A percentile compares a stretch with the other conserved stretches of the same genome.
These are phyloP conservation scores for Mimas tiliae DNA, from an alignment of 2,888 invertebrate genomes.

Conservation along the genomic window DNA sequence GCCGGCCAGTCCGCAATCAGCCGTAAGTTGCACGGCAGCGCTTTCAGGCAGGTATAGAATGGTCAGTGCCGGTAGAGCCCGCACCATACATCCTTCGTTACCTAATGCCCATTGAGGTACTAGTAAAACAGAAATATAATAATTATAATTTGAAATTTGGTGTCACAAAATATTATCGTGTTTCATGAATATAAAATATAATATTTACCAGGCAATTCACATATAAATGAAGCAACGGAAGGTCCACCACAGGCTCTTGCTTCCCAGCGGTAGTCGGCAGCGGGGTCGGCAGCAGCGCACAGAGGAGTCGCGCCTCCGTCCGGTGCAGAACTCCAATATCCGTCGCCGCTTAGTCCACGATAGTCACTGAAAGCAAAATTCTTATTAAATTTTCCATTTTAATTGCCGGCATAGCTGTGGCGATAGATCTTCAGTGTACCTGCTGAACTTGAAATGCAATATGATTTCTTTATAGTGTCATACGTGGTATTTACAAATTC, in stretches of 20 bases:
- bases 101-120: constrained; percentile 91
- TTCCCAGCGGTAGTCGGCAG: constrained; percentile 91
- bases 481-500: too few relatives aligned
- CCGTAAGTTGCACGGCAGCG: constrained; percentile 89
- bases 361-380: constrained; percentile 76
- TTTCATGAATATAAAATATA: constrained; percentile 7
- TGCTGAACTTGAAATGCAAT: too few relatives aligned
- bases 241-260: constrained; percentile 90
- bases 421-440: too few relatives aligned
- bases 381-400: neutral
- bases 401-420: neutral
- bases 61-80: constrained; percentile 89
- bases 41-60: constrained; percentile 91
- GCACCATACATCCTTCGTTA: constrained; percentile 88
- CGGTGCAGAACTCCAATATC: constrained; percentile 90
- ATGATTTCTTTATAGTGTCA: too few relatives aligned
- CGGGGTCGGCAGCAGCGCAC: constrained; percentile 90
- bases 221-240: constrained; percentile 91
- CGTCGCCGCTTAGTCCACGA: constrained; percentile 85
- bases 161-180: neutral
- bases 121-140: constrained; percentile 56
- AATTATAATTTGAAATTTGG: neutral
- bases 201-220: constrained; percentile 89
- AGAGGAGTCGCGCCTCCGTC: constrained; percentile 85
- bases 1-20: constrained; percentile 90